Evolutionary conservation across 2,113 vertebrate genomes (phyloP), one percentile per base, ranked within the genome.

Genomic region (Dicaeum eximium): DNA sequence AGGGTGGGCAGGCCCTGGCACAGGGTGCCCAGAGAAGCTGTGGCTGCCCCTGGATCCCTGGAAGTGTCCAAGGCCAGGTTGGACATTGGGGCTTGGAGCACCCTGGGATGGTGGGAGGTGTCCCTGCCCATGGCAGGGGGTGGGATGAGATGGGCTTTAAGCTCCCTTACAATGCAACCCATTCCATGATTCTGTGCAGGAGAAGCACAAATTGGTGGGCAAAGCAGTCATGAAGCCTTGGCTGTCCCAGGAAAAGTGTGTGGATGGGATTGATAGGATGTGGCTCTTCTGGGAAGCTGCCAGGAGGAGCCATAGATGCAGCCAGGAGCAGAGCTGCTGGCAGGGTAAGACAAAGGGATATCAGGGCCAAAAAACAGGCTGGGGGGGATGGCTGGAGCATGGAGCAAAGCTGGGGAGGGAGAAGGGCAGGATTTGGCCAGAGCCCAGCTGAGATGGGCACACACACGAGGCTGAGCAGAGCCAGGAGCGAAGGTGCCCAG

Each of bases 71-170:
- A 48, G 62, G 60, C 77, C 86, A 51, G 86, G 62, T 0, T 82
- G 87, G 86, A 15, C 0, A 0, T n/a, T 38, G 38, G 45, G 24
- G n/a, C 16, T 67, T 6, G 69, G 71, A 77, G n/a, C 31, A 31
- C 0, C 35, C 71, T 62, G 56, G 71, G 25, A 3, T 0, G 0
- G 62, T 31, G 35, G 54, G 0, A 83, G 35, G 10, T 44, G 51
- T 50, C 67, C 27, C 42, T 80, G 35, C 6, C 8, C 37, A 15
- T 44, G 51, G 51, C 44, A 73, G 22, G 19, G 31, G 21, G 1
- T 27, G 70, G 37, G 4, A 17, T 14, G 8, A 1, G 60, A 53
- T 35, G 69, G 3, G 5, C 15, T 73, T 60, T 2, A 30, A 58
- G 33, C 4, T 35, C 11, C 47, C 14, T 61, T 47, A 8, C 14